Conservation (phyloP, 2,797 vertebrate genomes). For the Protosalanx chinensis region DNA sequence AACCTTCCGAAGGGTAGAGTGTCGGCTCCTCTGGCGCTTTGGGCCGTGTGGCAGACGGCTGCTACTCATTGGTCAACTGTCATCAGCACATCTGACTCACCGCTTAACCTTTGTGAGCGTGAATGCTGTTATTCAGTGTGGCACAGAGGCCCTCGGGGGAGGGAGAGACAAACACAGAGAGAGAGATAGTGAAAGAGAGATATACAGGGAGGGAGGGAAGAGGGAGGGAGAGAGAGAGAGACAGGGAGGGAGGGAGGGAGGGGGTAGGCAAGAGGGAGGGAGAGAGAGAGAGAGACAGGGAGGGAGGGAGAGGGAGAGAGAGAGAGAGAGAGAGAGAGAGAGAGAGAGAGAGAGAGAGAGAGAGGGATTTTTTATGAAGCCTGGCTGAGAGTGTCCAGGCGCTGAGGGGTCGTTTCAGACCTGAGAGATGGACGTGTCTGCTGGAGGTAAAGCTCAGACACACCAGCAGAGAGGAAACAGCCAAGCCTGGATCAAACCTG, state of each 20-base stretch:
- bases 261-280: no score
- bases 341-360: not conserved
- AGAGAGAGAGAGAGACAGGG: not conserved
- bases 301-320: not conserved
- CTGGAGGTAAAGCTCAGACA: no score
- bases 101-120: constrained; percentile 66
- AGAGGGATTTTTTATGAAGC: not conserved
- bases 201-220: not conserved
- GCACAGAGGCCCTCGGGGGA: constrained; percentile 42
- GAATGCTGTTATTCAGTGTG: constrained; percentile 56
- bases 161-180: constrained; percentile 19
- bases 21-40: constrained; percentile 39
- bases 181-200: not conserved
- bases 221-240: not conserved
- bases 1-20: constrained; percentile 30
- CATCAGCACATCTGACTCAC: constrained; percentile 64
- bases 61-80: constrained; percentile 61
- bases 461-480: no score
- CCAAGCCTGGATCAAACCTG: no score
- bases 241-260: not conserved
- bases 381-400: not conserved
- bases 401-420: no score
- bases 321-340: not conserved
- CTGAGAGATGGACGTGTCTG: no score
- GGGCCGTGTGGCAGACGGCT: constrained; percentile 40